These are phyloP conservation scores for Drepanosiphum platanoidis DNA, from an alignment of 2,888 invertebrate species.

Conservation along the genomic window DNA sequence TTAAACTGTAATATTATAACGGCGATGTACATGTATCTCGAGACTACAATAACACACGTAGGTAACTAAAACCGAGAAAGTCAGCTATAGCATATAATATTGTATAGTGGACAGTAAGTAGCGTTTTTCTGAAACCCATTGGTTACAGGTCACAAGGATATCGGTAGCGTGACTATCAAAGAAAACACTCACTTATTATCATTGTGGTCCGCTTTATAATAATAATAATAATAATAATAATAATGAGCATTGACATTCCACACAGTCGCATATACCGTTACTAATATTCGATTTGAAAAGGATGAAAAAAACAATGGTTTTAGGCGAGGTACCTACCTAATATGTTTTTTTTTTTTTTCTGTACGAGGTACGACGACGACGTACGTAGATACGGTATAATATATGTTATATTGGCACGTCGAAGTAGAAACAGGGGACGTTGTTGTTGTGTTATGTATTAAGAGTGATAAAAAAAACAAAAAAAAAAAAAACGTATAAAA, in stretches of 20 bases:
- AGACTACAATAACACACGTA: not conserved
- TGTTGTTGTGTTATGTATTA: too few species aligned
- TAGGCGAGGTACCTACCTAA: conserved; percentile 24
- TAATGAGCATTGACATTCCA: conserved; percentile 57
- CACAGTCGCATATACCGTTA: conserved; percentile 48
- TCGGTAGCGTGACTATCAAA: conserved; percentile 57
- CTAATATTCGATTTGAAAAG: conserved; percentile 57
- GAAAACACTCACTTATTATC: conserved; percentile 54
- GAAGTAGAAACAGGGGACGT: too few species aligned
- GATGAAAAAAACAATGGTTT: conserved; percentile 53
- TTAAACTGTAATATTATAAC: conserved; percentile 19
- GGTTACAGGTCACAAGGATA: conserved; percentile 39
- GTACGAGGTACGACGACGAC: not conserved
- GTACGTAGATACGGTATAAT: too few species aligned
- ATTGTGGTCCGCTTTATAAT: conserved; percentile 34
- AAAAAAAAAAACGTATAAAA: too few species aligned
- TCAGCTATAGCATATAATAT: not conserved
- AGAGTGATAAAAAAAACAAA: too few species aligned
- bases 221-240: conserved; percentile 23
- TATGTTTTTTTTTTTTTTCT: not conserved
- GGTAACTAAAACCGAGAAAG: conserved; percentile 35
- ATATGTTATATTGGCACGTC: too few species aligned
- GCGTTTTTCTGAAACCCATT: conserved; percentile 17
- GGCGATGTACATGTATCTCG: not conserved
- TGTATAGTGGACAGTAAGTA: not conserved